Evolutionary conservation across 2,797 vertebrate species (phyloP).

Genomic region (Micromesistius poutassou): DNA sequence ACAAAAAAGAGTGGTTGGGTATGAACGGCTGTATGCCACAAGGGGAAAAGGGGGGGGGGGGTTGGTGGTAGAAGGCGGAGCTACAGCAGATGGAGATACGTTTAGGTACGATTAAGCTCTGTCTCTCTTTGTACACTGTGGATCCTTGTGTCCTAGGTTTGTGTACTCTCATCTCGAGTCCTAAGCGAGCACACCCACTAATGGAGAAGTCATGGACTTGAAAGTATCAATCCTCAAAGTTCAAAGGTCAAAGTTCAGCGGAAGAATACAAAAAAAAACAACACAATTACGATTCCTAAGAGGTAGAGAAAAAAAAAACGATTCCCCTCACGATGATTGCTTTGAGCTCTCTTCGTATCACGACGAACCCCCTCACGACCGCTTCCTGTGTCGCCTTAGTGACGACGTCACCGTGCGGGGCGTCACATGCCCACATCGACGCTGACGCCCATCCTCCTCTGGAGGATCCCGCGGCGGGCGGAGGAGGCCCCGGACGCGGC

Average conservation of each 20-base stretch:
- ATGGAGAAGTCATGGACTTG: not conserved
- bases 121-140: not conserved
- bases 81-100: constrained; percentile 22
- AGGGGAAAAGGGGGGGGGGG: constrained; percentile 17
- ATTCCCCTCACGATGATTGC: not conserved
- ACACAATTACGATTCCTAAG: not conserved
- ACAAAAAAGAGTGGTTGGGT: constrained; percentile 6
- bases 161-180: not conserved
- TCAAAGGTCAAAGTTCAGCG: not conserved
- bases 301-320: not conserved
- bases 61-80: not conserved
- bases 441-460: constrained; percentile 65
- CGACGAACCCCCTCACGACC: constrained; percentile 9
- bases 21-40: constrained; percentile 23
- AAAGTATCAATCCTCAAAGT: not conserved
- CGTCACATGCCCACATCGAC: constrained; percentile 69
- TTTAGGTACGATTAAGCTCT: not conserved
- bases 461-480: constrained; percentile 68
- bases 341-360: constrained; percentile 24
- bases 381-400: constrained; percentile 23
- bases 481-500: constrained; percentile 53
- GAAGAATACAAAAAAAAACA: not conserved
- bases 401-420: constrained; percentile 18
- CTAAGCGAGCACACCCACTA: not conserved
- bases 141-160: not conserved